Evolutionary conservation across 2,113 vertebrate species (phyloP).

Genomic region (Junco hyemalis): DNA sequence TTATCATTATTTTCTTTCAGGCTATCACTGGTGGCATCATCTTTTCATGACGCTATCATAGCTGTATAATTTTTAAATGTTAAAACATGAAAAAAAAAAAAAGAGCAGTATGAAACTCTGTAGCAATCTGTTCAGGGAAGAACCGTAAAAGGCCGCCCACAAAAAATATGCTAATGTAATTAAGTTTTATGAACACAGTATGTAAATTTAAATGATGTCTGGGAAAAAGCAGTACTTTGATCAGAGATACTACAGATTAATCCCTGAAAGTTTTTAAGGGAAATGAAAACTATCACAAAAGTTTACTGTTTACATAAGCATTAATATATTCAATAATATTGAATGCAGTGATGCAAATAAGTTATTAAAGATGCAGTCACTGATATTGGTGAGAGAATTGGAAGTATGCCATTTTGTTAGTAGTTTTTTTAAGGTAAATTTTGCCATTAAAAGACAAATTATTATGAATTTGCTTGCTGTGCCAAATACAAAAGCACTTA

Average conservation of each 20-base stretch:
- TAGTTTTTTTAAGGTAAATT: background rate
- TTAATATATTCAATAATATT: slow-evolving; percentile 11
- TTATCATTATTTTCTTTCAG: background rate
- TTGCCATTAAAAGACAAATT: background rate
- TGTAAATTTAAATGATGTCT: slow-evolving; percentile 59
- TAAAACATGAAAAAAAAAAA: background rate
- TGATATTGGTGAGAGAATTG: background rate
- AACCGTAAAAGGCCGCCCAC: background rate
- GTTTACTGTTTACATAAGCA: slow-evolving; percentile 5
- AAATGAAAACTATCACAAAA: background rate
- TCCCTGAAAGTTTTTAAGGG: background rate
- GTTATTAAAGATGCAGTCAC: background rate
- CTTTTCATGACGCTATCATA: background rate
- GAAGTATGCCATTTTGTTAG: background rate
- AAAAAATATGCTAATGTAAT: slow-evolving; percentile 56
- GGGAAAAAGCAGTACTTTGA: background rate
- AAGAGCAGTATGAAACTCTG: background rate
- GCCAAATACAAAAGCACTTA: background rate
- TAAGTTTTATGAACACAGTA: slow-evolving; percentile 52
- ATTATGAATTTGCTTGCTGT: background rate
- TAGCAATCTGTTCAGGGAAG: background rate
- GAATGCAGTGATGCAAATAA: background rate
- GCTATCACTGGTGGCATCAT: background rate
- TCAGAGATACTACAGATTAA: background rate
- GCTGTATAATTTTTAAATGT: background rate